Base-by-base conservation (phyloP, 1,140 invertebrate species). In the Rhagoletis zephyria region DNA sequence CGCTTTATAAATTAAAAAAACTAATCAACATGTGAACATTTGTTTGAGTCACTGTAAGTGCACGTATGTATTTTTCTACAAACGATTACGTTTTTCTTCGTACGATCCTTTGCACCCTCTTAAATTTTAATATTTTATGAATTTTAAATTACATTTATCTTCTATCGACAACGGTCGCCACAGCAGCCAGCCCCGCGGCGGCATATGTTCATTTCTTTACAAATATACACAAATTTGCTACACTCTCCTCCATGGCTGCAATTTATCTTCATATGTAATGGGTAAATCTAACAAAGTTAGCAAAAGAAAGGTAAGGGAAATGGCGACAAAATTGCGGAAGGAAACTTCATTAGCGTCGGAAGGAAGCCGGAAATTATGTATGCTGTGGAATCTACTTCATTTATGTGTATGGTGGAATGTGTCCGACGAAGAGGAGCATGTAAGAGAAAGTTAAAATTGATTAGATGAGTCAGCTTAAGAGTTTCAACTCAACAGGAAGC, bases 71-170 rank as follows among this genome's bases (percentile, higher is more conserved):
- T 30, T 30, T 30, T 30, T 30, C 30, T 30, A 0, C 30, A 30
- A 30, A 30, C 30, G 30, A 30, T 30, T 30, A 30, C 30, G 30
- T 30, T 30, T 30, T 81, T 67, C 42, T n/a, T 14, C 56, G 12
- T 1, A 30, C 30, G 30, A 0, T 30, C 6, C 19, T 81, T 81
- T 81, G 9, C 48, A 81, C 74, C 74, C 74, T 81, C 74, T 59
- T n/a, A 59, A 51, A 81, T 56, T 81, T 56, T 81, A 81, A 81
- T 81, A 81, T 81, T 81, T 77, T 81, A 81, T 59, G 51, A 81
- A 81, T 81, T 81, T 81, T 81, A 81, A 81, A 81, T 81, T 81
- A n/a, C 74, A 81, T 81, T 81, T 81, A 81, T 81, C 74, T 81
- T 81, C 16, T 10, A 81, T 81, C 74, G 74, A 81, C 74, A 81